phyloP scores from a whole-genome alignment of 1,140 invertebrate species.

The Atta colombica region DNA sequence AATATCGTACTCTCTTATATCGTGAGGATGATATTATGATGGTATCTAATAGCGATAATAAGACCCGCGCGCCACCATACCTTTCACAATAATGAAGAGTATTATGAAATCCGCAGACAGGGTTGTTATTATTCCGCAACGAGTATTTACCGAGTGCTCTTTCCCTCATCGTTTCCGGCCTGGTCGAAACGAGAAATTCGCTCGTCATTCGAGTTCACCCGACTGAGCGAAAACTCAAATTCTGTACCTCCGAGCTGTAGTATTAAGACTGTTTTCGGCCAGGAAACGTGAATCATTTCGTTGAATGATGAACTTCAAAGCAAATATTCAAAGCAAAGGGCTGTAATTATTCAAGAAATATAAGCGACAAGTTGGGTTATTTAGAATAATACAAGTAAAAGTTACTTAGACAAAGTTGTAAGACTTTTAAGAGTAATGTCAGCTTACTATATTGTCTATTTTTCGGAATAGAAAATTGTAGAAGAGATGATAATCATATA shows the following conservation, averaged over 20 bases:
- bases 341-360: not conserved
- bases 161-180: slow-evolving; percentile 1
- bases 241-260: not conserved
- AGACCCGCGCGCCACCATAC: not conserved
- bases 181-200: slow-evolving; percentile 40
- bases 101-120: slow-evolving; percentile 42
- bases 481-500: not conserved
- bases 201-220: slow-evolving; percentile 11
- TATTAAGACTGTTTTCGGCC: slow-evolving; percentile 3
- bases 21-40: not conserved
- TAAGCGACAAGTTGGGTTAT: not conserved
- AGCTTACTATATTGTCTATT: not conserved
- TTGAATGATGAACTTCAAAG: not conserved
- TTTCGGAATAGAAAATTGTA: not conserved
- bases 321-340: not conserved
- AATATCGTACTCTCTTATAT: not conserved
- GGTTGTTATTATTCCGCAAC: slow-evolving; percentile 34
- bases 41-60: slow-evolving; percentile 45
- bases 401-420: too few relatives aligned
- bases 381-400: not conserved
- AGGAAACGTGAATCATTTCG: not conserved
- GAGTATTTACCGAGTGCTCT: slow-evolving; percentile 37
- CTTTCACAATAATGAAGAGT: slow-evolving; percentile 32
- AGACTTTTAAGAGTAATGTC: not conserved
- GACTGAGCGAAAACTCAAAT: not conserved